Evolutionary conservation across 1,140 invertebrate genomes (phyloP).

Genomic region (Bombus confusus): DNA sequence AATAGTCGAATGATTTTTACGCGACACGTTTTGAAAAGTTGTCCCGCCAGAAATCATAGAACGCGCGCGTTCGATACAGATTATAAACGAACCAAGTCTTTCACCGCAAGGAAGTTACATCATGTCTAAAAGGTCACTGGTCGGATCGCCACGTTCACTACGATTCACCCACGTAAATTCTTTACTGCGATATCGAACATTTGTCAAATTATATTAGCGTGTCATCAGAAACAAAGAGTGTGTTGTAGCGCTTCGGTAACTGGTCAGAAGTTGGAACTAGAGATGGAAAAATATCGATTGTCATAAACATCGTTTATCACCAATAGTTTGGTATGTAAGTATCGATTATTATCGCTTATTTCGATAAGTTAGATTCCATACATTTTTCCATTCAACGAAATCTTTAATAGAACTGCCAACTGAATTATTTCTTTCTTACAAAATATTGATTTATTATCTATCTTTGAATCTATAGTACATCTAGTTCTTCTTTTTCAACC

Average conservation of each 20-base stretch:
- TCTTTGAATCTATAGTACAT: too few species aligned
- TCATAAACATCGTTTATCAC: neutral
- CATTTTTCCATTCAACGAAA: neutral
- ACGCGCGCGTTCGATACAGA: conserved; percentile 7
- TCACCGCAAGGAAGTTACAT: conserved; percentile 32
- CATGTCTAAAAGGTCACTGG: conserved; percentile 42
- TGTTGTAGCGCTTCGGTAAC: neutral
- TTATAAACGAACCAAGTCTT: conserved; percentile 26
- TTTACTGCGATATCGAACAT: neutral
- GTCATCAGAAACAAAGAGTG: neutral
- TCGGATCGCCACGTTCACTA: conserved; percentile 28
- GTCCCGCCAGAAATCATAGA: conserved; percentile 21
- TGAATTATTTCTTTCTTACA: too few species aligned
- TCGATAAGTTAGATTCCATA: neutral
- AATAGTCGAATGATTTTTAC: neutral
- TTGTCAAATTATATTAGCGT: neutral
- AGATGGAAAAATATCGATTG: neutral
- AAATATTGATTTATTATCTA: too few species aligned
- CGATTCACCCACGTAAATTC: conserved; percentile 36
- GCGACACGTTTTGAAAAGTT: neutral
- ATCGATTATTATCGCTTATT: neutral
- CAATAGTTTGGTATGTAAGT: neutral
- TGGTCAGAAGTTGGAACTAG: neutral
- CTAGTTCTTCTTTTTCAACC: too few species aligned
- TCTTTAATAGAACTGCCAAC: neutral